phyloP scores from a whole-genome alignment of 2,113 vertebrate genomes.

The Caloenas nicobarica region DNA sequence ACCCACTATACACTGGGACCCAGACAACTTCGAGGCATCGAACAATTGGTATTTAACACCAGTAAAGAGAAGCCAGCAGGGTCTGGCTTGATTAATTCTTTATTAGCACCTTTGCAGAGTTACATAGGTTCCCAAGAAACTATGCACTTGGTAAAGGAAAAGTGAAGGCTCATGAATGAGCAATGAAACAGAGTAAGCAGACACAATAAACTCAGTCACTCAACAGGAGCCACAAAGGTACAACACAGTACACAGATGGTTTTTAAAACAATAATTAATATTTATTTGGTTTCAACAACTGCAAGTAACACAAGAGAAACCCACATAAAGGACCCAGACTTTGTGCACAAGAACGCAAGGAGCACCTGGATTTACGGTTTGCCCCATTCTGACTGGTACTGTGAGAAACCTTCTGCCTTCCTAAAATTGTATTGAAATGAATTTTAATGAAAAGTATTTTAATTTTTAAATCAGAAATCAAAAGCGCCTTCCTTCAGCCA shows the following conservation, averaged over 20 bases:
- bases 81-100: background rate
- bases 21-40: fast-evolving
- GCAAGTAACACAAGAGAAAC: background rate
- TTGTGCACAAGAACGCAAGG: fast-evolving
- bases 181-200: background rate
- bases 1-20: background rate
- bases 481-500: background rate
- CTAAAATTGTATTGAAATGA: background rate
- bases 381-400: background rate
- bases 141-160: background rate
- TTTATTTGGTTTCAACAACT: conserved; percentile 40
- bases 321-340: background rate
- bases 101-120: background rate
- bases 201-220: background rate
- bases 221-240: background rate
- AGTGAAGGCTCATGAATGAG: background rate
- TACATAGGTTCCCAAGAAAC: background rate
- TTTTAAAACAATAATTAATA: background rate
- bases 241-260: background rate
- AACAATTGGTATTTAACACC: background rate
- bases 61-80: background rate
- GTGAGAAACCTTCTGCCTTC: background rate
- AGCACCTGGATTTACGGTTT: background rate
- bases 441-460: background rate
- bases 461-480: background rate